Evolutionary conservation across 2,113 vertebrate genomes (phyloP), one percentile per base, ranked within the genome.

Genomic region (Oncorhynchus kisutch): DNA sequence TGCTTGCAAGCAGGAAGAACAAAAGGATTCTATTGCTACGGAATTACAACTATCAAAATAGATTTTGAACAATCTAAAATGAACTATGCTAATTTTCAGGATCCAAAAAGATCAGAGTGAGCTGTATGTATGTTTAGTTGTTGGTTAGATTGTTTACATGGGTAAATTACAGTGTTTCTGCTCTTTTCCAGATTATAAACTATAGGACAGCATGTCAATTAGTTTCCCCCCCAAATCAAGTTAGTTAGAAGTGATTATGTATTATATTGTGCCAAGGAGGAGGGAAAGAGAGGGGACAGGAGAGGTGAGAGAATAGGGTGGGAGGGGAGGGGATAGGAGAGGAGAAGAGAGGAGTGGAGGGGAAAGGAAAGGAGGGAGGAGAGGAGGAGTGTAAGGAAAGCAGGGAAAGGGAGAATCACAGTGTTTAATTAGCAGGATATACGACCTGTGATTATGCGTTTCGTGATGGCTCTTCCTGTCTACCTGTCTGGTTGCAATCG

Each of bases 351-450:
- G 8, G 34, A 39, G 86, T 70, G 78, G 39, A 45, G 2, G 0
- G 39, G 39, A 45, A 0, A 18, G 66, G 31, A 31, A 14, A 13
- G 16, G 29, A 13, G 85, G 74, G 80, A 82, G 78, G 18, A 66
- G 78, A 72, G 78, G 60, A 73, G 74, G 86, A 70, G 73, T 77
- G 51, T 18, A 54, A 45, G 39, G 39, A 9, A 11, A 2, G 9
- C 39, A 45, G 39, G 39, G 9, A 45, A 45, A 45, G 39, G 39
- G 39, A 11, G 39, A 11, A 45, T 45, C 39, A 18, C 51, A 18
- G 5, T 54, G 51, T 87, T 86, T 88, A 90, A 91, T 91, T 89
- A 88, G 87, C 81, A 14, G 51, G 14, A 1, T 18, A 16, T 54
- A 54, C 1, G 72, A 69, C 81, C 81, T 77, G 81, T 76, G 78